Evolutionary conservation across 2,888 invertebrate genomes (phyloP).

Genomic region (Slavum lentiscoides): DNA sequence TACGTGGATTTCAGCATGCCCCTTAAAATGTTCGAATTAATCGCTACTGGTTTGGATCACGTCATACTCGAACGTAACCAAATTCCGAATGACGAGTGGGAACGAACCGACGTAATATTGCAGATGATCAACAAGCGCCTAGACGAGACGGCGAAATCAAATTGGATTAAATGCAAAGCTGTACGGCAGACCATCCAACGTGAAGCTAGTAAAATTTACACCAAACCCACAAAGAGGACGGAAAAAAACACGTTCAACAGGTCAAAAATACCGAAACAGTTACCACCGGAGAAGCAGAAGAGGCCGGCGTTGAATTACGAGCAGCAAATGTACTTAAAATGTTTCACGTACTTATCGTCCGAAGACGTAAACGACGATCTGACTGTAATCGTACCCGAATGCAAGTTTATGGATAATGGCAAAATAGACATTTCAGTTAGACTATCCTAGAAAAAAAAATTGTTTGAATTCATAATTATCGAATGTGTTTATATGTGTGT

Average conservation of each 20-base stretch:
- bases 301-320: neutral
- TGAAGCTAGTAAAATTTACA: neutral
- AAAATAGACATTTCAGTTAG: too few relatives aligned
- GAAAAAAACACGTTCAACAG: neutral
- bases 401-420: too few relatives aligned
- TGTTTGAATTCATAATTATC: too few relatives aligned
- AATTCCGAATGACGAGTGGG: neutral
- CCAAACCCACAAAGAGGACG: accelerated
- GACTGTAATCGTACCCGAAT: too few relatives aligned
- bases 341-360: conserved; percentile 2
- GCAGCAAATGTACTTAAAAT: conserved; percentile 2
- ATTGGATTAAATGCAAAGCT: too few relatives aligned
- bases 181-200: neutral
- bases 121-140: neutral
- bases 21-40: neutral
- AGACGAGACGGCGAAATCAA: too few relatives aligned
- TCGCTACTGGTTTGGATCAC: neutral
- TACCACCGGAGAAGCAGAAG: neutral
- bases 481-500: too few relatives aligned
- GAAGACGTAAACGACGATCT: neutral
- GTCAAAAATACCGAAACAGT: neutral
- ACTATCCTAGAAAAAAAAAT: too few relatives aligned
- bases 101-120: neutral
- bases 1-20: neutral
- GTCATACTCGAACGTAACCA: neutral